Percentiles rank a stretch among this genome's conserved stretches.
Conservation (phyloP, 2,888 invertebrate genomes). For the Chelonus formosanus region DNA sequence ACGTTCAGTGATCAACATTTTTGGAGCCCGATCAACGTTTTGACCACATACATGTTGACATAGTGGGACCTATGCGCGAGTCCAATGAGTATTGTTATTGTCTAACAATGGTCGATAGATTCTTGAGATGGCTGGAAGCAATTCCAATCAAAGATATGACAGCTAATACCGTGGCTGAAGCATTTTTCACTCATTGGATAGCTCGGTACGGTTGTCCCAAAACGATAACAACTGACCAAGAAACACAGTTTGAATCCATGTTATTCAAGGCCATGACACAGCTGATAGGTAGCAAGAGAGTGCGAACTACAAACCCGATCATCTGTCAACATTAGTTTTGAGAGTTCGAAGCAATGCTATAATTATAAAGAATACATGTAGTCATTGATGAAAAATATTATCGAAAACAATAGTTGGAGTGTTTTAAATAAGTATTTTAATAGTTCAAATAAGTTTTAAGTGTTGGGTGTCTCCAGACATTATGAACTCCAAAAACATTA, state of each 20-base stretch:
- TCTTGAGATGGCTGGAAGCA: conserved; percentile 47
- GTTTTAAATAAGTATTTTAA: too few relatives aligned
- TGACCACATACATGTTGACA: conserved; percentile 53
- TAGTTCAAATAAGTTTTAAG: too few relatives aligned
- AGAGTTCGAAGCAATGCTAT: too few relatives aligned
- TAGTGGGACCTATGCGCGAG: conserved; percentile 53
- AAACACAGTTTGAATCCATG: conserved; percentile 45
- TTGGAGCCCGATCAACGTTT: conserved; percentile 47
- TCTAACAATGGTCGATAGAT: conserved; percentile 54
- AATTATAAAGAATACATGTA: too few relatives aligned
- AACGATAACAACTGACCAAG: conserved; percentile 50
- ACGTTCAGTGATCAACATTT: conserved; percentile 40
- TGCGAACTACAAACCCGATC: conserved; percentile 41
- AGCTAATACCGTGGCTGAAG: conserved; percentile 31
- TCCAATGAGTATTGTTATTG: conserved; percentile 50
- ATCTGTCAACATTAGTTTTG: too few relatives aligned
- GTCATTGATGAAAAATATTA: too few relatives aligned
- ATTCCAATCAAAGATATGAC: conserved; percentile 40
- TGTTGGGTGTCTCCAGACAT: too few relatives aligned
- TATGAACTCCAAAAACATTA: too few relatives aligned
- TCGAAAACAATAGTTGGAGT: too few relatives aligned
- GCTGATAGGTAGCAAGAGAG: conserved; percentile 37
- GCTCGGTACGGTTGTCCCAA: conserved; percentile 49
- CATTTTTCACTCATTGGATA: conserved; percentile 48
- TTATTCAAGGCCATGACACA: conserved; percentile 40